Base-by-base conservation (phyloP, 2,797 vertebrate genomes). In the Pteropus rufus region DNA sequence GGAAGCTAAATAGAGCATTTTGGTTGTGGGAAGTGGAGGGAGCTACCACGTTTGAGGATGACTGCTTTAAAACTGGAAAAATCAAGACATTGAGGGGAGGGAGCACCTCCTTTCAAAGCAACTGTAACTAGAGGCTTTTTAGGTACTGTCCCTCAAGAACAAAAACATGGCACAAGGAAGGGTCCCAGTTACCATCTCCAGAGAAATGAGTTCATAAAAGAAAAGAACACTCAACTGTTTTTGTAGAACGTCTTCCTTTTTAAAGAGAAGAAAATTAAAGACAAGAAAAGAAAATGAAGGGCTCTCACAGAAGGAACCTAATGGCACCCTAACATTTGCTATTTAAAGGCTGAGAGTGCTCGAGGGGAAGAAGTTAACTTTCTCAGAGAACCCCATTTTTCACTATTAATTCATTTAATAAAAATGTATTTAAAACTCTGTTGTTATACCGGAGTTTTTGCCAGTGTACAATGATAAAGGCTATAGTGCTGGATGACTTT, bases 251-350 rank as follows among this genome's bases (percentile, higher is more conserved):
- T 10, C 31, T 76, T 76, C 7, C 80, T 52, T 73, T 90, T 44
- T 41, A 73, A 91, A 60, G 29, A 56, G 29, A 92, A 60, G 34
- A 24, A 92, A 56, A 83, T 69, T 62, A 52, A 79, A 81, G 44
- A n/a, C 44, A 4, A n/a, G 39, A 31, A 81, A 90, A 91, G 36
- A 79, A 91, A 58, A 73, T 9, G 24, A 75, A 89, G 10, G 5
- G 3, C 19, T 56, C 46, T 83, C 21, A 23, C 34, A 64, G 41
- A 77, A 14, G 29, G 44, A 69, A 69, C 36, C 18, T 7, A 16
- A 10, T 3, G 31, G 23, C 23, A 10, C 23, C 67, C 52, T 54
- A 18, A 26, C 4, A 7, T 44, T 65, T 49, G 65, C 36, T 49
- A 4, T n/a, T 58, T 19, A 39, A 76, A 69, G 52, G 54, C 21